Evolutionary conservation across 2,797 vertebrate species (phyloP), one percentile per base, ranked within the genome.

Genomic region (Cichlasoma orientale): DNA sequence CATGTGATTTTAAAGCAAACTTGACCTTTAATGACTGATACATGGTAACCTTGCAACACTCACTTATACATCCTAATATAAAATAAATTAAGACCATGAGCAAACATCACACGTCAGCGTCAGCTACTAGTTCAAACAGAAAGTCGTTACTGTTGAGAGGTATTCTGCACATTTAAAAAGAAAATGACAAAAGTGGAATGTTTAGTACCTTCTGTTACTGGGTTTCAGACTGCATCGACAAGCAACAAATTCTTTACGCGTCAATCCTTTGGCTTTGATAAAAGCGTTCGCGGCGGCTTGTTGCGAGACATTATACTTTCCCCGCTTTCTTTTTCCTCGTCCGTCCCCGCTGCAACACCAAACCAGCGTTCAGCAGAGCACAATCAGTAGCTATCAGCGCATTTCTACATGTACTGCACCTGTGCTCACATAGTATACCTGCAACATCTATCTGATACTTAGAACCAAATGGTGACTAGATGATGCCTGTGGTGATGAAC

Each of bases 21-120:
- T 86, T 89, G 72, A 89, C 59, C 74, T 96, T 96, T 96, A 96
- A 96, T 96, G 94, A 93, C 87, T 82, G 92, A 89, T 94, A 94
- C 93, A 95, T 93, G 89, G 82, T 85, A 93, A 95, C 89, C 88
- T 91, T 92, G 92, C 90, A 92, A 94, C 91, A 92, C 93, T 91
- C 92, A 95, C 93, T 87, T 92, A 75, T 89, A 95, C 93, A 93
- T 93, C 92, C 91, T 95, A 95, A 93, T 90, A 93, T 85, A 92
- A 95, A 95, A 93, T 91, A 89, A 95, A 92, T 90, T 74, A 84
- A 93, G 93, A 94, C 79, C 82, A 95, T 93, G 90, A 94, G 91
- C 91, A 92, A 93, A 95, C 88, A 91, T 93, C 91, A 94, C 92
- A 94, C 89, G 72, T 90, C 89, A 90, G 90, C 93, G 83, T 86